phyloP scores from a whole-genome alignment of 2,113 vertebrate species.

The Meriones unguiculatus region DNA sequence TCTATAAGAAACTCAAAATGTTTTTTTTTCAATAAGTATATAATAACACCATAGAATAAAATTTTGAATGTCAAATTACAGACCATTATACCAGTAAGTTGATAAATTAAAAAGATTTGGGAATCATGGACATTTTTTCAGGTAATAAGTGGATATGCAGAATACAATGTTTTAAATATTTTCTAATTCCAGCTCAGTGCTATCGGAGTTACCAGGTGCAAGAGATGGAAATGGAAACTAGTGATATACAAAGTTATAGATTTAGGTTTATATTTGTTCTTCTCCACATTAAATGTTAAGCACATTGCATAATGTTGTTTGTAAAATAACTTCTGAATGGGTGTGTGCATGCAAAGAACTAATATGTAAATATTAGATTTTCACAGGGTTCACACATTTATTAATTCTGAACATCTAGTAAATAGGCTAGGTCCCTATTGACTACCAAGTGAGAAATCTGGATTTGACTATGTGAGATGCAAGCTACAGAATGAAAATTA shows the following conservation, averaged over 20 bases:
- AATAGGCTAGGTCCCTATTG: neutral
- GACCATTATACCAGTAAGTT: neutral
- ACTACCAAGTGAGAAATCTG: neutral
- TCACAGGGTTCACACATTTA: neutral
- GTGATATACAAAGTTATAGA: neutral
- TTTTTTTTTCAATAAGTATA: neutral
- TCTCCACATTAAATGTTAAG: conserved; percentile 27
- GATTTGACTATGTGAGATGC: neutral
- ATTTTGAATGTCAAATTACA: conserved; percentile 34
- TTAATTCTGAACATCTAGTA: neutral
- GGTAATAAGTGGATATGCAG: neutral
- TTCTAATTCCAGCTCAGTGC: neutral
- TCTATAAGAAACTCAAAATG: neutral
- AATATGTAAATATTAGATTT: neutral
- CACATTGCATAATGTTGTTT: neutral
- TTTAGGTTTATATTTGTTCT: neutral
- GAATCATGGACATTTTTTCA: neutral
- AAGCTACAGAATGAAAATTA: neutral
- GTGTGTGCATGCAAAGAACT: neutral
- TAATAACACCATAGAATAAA: neutral
- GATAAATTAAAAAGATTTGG: conserved; percentile 25
- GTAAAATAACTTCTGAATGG: neutral
- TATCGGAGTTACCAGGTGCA: neutral
- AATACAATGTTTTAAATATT: neutral
- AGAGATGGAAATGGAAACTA: neutral